phyloP scores from a whole-genome alignment of 2,888 invertebrate genomes.

The Drosophila limbata region DNA sequence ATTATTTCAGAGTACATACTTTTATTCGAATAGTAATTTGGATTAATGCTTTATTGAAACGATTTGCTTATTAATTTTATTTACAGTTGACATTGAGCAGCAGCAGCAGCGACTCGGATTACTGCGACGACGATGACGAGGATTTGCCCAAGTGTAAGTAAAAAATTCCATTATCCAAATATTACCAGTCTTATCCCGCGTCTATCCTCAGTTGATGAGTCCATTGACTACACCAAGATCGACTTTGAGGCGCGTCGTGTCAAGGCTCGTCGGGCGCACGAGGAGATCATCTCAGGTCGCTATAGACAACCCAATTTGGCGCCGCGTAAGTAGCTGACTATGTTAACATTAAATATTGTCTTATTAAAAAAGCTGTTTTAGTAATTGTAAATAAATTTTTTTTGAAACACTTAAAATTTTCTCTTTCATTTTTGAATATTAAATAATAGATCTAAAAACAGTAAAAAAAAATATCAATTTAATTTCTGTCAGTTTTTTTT shows the following conservation, averaged over 20 bases:
- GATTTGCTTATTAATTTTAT: neutral
- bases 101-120: slow-evolving; percentile 85
- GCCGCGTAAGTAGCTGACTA: slow-evolving; percentile 71
- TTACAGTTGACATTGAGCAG: slow-evolving; percentile 84
- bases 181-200: neutral
- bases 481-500: too few relatives aligned
- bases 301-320: slow-evolving; percentile 85
- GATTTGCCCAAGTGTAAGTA: slow-evolving; percentile 82
- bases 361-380: neutral
- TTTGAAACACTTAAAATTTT: too few relatives aligned
- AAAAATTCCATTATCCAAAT: neutral
- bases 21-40: too few relatives aligned
- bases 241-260: slow-evolving; percentile 85
- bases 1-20: neutral
- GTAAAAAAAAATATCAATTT: too few relatives aligned
- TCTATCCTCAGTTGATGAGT: slow-evolving; percentile 79
- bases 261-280: slow-evolving; percentile 85
- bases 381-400: too few relatives aligned
- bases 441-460: too few relatives aligned
- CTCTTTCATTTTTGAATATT: too few relatives aligned
- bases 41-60: neutral
- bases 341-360: neutral
- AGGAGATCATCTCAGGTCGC: slow-evolving; percentile 85
- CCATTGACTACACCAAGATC: slow-evolving; percentile 85
- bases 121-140: slow-evolving; percentile 84